Percentiles rank a stretch among this genome's conserved stretches.
These are phyloP conservation scores for Myiagra hebetior DNA, from an alignment of 2,113 vertebrate genomes.

Conservation along the genomic window DNA sequence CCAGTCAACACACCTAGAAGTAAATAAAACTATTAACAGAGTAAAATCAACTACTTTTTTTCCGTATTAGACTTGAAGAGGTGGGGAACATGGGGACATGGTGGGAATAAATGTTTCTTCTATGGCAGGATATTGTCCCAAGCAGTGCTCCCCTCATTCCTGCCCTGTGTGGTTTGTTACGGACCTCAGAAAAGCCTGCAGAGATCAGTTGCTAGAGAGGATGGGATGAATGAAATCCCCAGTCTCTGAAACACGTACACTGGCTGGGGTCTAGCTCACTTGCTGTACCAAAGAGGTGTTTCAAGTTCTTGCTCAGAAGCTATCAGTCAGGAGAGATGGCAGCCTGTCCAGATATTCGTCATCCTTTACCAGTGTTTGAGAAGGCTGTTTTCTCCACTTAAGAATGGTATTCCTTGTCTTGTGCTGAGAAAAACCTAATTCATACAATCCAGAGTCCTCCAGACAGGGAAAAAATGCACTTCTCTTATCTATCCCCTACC, in stretches of 20 bases:
- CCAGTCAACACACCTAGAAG: background rate
- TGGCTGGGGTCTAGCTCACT: background rate
- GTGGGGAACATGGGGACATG: background rate
- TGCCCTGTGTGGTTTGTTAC: background rate
- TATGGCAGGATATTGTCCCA: background rate
- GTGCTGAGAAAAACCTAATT: background rate
- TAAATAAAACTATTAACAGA: background rate
- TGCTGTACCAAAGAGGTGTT: background rate
- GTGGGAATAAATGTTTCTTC: background rate
- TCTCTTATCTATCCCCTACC: fast-evolving
- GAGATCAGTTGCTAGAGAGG: background rate
- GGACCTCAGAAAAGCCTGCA: background rate
- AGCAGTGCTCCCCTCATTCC: background rate
- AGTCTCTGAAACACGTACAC: fast-evolving
- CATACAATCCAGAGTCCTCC: background rate
- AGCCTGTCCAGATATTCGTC: background rate
- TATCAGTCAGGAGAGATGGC: background rate
- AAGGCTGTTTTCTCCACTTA: background rate
- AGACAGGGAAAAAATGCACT: background rate
- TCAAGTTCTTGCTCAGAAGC: background rate
- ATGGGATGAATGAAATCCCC: background rate
- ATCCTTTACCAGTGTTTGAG: background rate
- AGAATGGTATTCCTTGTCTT: background rate
- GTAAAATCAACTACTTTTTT: background rate
- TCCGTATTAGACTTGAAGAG: background rate